These are phyloP conservation scores for Drymonia ruficornis DNA, from an alignment of 2,888 invertebrate species.

Conservation along the genomic window DNA sequence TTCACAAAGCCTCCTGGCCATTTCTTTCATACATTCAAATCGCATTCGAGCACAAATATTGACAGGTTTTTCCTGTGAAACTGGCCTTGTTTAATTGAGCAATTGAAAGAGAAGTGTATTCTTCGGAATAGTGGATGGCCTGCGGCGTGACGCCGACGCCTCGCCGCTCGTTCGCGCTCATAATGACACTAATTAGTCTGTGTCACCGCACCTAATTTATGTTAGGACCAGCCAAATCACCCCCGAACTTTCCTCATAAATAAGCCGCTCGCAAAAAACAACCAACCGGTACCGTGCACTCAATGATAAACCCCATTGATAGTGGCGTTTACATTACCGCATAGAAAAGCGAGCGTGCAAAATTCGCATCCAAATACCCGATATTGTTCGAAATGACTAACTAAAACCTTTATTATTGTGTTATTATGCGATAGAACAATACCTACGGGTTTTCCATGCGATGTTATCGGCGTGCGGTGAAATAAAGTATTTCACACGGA, in stretches of 20 bases:
- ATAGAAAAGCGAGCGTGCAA: constrained; percentile 24
- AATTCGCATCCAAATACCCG: constrained; percentile 17
- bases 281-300: constrained; percentile 38
- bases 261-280: constrained; percentile 63
- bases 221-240: constrained; percentile 55
- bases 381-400: constrained; percentile 25
- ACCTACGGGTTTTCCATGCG: constrained; percentile 27
- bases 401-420: constrained; percentile 26
- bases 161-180: constrained; percentile 50
- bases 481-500: constrained; percentile 20
- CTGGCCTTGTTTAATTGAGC: background rate
- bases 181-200: constrained; percentile 71
- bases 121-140: constrained; percentile 23
- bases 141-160: constrained; percentile 21
- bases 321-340: constrained; percentile 22
- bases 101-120: constrained; percentile 33
- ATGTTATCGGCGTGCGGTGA: constrained; percentile 28
- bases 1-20: too few species aligned
- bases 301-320: constrained; percentile 42
- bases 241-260: constrained; percentile 69
- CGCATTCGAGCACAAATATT: too few species aligned
- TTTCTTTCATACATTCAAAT: too few species aligned
- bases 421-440: constrained; percentile 18
- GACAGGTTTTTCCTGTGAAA: too few species aligned
- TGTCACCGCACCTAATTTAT: constrained; percentile 69